Evolutionary conservation across 2,888 invertebrate genomes (phyloP).

Genomic region (Pandemis heparana): DNA sequence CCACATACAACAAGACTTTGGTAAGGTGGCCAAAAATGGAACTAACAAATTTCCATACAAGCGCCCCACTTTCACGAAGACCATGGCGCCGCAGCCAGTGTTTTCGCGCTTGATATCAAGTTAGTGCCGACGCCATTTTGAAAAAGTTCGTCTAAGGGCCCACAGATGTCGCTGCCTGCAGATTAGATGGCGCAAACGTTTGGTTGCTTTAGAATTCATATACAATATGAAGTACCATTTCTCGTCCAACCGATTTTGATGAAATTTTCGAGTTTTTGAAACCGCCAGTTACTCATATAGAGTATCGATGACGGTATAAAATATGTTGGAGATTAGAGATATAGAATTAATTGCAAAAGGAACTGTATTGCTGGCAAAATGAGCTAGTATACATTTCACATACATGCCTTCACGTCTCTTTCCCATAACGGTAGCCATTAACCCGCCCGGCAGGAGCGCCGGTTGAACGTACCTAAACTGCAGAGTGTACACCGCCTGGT

Average conservation of each 20-base stretch:
- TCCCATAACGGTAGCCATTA: not conserved
- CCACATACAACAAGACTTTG: too few species aligned
- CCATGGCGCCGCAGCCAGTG: conserved; percentile 2
- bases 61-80: not conserved
- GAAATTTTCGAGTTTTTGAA: conserved; percentile 34
- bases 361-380: too few species aligned
- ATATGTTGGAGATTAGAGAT: too few species aligned
- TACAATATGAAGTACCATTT: rapidly evolving
- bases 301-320: conserved; percentile 16
- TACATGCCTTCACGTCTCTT: too few species aligned
- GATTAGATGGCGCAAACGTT: conserved; percentile 14
- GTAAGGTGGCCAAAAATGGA: conserved; percentile 3
- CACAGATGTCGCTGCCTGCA: conserved; percentile 1
- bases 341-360: too few species aligned
- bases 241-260: conserved; percentile 17
- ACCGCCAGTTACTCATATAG: conserved; percentile 4
- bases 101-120: not conserved
- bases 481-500: too few species aligned
- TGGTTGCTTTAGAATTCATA: not conserved
- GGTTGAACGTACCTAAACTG: too few species aligned
- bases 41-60: not conserved
- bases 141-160: not conserved
- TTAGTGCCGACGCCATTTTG: not conserved
- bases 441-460: too few species aligned
- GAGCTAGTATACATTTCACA: too few species aligned